Evolutionary conservation across 2,113 vertebrate species (phyloP).

Genomic region (Haemorhous mexicanus): DNA sequence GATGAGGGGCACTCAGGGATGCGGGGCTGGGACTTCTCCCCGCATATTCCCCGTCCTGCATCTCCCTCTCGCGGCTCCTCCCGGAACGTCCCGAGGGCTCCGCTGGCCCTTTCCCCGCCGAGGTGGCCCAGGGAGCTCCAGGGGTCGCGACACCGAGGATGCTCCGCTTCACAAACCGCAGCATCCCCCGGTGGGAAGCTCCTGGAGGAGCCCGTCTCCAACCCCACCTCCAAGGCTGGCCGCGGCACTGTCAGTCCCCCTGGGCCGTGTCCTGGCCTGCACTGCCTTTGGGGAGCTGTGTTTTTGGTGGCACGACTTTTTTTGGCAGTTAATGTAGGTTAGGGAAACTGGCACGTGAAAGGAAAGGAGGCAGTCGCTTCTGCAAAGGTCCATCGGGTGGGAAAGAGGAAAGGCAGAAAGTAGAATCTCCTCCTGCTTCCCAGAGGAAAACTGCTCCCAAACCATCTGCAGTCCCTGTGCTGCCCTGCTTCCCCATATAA

Average conservation of each 20-base stretch:
- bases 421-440: background rate
- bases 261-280: fast-evolving
- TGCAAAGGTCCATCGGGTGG: fast-evolving
- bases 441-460: background rate
- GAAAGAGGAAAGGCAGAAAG: background rate
- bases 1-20: background rate
- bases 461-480: background rate
- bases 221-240: background rate
- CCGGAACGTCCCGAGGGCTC: background rate
- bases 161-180: fast-evolving
- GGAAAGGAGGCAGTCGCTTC: background rate
- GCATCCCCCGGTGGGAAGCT: background rate
- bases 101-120: fast-evolving
- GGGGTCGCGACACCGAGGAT: fast-evolving
- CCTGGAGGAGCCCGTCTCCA: background rate
- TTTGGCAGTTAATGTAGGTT: background rate
- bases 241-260: fast-evolving
- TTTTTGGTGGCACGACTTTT: fast-evolving
- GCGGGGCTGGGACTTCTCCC: fast-evolving
- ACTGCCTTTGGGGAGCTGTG: fast-evolving
- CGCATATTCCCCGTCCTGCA: background rate
- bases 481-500: fast-evolving
- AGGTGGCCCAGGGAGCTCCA: fast-evolving
- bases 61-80: conserved; percentile 28
- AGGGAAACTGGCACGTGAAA: fast-evolving